Evolutionary conservation across 2,888 invertebrate species (phyloP).

Genomic region (Keiferia lycopersicella): DNA sequence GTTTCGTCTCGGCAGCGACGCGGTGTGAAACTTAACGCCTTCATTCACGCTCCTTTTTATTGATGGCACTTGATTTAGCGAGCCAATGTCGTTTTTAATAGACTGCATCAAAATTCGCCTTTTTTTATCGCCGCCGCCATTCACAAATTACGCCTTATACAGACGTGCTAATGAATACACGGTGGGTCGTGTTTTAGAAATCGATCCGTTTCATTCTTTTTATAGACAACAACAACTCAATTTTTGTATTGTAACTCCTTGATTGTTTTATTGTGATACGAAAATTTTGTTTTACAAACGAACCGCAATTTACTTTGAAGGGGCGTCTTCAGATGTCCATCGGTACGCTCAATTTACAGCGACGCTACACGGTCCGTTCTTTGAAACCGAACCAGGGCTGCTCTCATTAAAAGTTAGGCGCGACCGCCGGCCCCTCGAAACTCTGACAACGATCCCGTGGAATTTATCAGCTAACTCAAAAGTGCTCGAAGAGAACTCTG

Average conservation of each 20-base stretch:
- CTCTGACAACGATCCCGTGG: conserved; percentile 51
- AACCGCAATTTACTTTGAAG: conserved; percentile 14
- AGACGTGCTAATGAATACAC: conserved; percentile 42
- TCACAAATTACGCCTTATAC: conserved; percentile 48
- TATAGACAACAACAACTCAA: conserved; percentile 21
- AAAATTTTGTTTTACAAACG: conserved; percentile 21
- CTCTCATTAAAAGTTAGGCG: conserved; percentile 74
- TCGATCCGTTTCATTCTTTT: conserved; percentile 20
- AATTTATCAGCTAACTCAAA: conserved; percentile 71
- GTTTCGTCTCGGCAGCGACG: conserved; percentile 71
- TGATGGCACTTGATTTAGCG: conserved; percentile 75
- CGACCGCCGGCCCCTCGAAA: conserved; percentile 63
- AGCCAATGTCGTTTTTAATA: conserved; percentile 71
- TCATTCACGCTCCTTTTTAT: conserved; percentile 73
- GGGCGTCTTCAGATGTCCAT: conserved; percentile 39
- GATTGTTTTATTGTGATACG: conserved; percentile 21
- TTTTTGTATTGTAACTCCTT: conserved; percentile 18
- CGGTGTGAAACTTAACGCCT: conserved; percentile 80
- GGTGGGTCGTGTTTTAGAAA: conserved; percentile 26
- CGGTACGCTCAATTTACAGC: conserved; percentile 50
- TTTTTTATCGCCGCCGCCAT: conserved; percentile 52
- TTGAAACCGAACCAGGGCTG: conserved; percentile 61
- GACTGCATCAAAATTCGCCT: conserved; percentile 55
- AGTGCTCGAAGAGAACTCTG: conserved; percentile 64
- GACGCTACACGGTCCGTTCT: conserved; percentile 46